Base-by-base conservation (phyloP, 2,888 invertebrate genomes). In the Clitarchus hookeri region DNA sequence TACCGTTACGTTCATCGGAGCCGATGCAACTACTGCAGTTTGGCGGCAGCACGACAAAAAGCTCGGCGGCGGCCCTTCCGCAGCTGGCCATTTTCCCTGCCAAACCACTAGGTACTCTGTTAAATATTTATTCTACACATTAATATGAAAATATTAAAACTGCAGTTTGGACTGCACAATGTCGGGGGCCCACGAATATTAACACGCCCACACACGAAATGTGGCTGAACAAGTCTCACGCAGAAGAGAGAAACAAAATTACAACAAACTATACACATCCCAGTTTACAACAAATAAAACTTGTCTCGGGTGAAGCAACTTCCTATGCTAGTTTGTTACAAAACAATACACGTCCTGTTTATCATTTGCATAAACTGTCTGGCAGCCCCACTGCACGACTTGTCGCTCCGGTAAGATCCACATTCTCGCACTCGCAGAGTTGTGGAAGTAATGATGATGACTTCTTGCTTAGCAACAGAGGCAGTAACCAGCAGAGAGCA, bases 131-230 rank as follows among this genome's bases (percentile, higher is more conserved):
- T 3, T 65, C 65, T 65, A 65, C 65, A n/a, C 65, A 65, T n/a
- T n/a, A n/a, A 65, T n/a, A 65, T n/a, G 65, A n/a, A 65, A 65
- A 65, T 65, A 65, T 65, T 65, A 65, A 65, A 65, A 65, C 65
- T 65, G 65, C 65, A 65, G 65, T n/a, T 65, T 19, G 65, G 11
- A n/a, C 65, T n/a, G 65, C 65, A 65, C n/a, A 19, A 6, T 65
- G 65, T 65, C 65, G n/a, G 23, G 65, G 65, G 65, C n/a, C 65
- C 65, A n/a, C 65, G 16, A 65, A 65, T n/a, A 65, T n/a, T 48
- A 23, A 65, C 65, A 65, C 65, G 16, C 2, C 65, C 65, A 65
- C 65, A 65, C 65, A 19, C 2, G 65, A 23, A n/a, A 8, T 8
- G 16, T 48, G n/a, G 65, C n/a, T 19, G 65, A 65, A n/a, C 65